Percentiles rank a stretch among this genome's conserved stretches.
Conservation (phyloP, 92 coral and sea anemone genomes). For the Porites lobata region DNA sequence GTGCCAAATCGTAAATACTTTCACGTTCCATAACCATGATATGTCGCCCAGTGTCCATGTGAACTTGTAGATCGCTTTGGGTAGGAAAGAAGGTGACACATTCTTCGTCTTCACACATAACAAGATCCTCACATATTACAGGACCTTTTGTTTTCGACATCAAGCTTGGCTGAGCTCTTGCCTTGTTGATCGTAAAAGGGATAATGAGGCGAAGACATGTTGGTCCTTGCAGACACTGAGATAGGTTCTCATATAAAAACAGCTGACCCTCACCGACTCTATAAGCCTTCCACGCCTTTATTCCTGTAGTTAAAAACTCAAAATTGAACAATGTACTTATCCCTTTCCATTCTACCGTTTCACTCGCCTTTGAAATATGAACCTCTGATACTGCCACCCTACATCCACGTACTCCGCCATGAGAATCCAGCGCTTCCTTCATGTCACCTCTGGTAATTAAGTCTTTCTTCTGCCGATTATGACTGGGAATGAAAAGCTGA, state of each 20-base stretch:
- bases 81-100: neutral
- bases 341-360: constrained; percentile 6
- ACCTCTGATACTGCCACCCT: constrained; percentile 52
- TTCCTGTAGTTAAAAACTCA: constrained; percentile 36
- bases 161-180: constrained; percentile 27
- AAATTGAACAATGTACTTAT: constrained; percentile 25
- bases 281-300: constrained; percentile 37
- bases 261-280: constrained; percentile 34
- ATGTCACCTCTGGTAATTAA: constrained; percentile 58
- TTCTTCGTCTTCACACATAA: neutral
- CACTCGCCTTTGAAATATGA: constrained; percentile 36
- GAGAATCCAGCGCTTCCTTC: constrained; percentile 64
- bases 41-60: constrained; percentile 4
- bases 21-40: neutral
- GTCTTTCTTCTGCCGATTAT: neutral
- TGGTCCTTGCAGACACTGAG: constrained; percentile 28
- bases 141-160: neutral
- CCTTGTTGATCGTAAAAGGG: neutral
- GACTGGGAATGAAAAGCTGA: too few species aligned
- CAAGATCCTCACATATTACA: constrained; percentile 4
- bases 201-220: constrained; percentile 32
- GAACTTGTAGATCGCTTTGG: constrained; percentile 15
- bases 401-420: constrained; percentile 62
- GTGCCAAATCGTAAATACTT: constrained; percentile 5
- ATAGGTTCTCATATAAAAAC: neutral